phyloP scores from a whole-genome alignment of 2,113 vertebrate species.

The Corapipo altera region DNA sequence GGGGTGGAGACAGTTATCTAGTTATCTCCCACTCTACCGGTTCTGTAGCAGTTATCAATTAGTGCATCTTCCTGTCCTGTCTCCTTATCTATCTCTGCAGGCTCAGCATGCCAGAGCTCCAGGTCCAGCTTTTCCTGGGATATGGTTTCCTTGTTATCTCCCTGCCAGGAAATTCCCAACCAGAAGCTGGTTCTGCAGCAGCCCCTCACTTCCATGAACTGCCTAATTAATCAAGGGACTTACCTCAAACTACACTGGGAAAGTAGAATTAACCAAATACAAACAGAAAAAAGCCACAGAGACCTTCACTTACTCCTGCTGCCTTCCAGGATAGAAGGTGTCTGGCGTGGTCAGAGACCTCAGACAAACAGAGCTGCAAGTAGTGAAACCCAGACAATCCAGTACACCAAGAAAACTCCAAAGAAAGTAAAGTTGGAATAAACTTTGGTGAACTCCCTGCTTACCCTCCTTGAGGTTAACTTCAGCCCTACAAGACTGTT shows the following conservation, averaged over 20 bases:
- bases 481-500: not conserved
- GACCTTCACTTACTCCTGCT: not conserved
- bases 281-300: accelerated
- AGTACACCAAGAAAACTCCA: not conserved
- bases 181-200: not conserved
- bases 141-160: not conserved
- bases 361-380: not conserved
- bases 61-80: not conserved
- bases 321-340: not conserved
- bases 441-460: not conserved
- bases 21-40: not conserved
- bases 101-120: not conserved
- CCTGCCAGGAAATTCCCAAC: not conserved
- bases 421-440: not conserved
- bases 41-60: not conserved
- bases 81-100: not conserved
- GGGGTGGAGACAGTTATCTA: not conserved
- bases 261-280: not conserved
- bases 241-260: not conserved
- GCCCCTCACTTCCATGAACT: not conserved
- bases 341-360: not conserved
- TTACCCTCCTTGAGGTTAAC: not conserved
- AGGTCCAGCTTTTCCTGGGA: not conserved
- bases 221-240: not conserved
- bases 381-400: not conserved